Conservation (phyloP, 37 sponge, comb jelly and placozoan genomes). For the Halichondria panicea region DNA sequence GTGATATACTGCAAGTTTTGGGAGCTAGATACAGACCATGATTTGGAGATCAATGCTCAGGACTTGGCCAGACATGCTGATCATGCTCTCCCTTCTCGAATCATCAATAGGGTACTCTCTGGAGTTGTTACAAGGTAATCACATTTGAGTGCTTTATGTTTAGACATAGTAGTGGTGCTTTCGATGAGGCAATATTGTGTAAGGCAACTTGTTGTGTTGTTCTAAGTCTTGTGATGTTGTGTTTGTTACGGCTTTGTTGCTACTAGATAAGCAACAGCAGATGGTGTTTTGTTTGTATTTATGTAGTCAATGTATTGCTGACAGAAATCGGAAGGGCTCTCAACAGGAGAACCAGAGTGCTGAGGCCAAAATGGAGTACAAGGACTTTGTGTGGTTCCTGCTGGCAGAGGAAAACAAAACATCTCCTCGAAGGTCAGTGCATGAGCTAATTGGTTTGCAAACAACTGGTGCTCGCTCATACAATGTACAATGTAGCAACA, state of each 20-base stretch:
- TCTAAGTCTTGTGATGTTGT: background rate
- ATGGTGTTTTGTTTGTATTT: background rate
- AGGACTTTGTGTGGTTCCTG: constrained; percentile 96
- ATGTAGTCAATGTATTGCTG: background rate
- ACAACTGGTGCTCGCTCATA: too few species aligned
- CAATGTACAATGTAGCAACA: too few species aligned
- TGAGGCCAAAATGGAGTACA: constrained; percentile 75
- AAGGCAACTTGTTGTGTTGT: background rate
- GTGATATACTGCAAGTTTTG: constrained; percentile 99
- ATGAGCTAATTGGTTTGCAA: background rate
- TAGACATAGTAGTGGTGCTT: background rate
- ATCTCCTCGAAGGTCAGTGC: constrained; percentile 76
- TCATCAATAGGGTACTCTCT: constrained; percentile 73
- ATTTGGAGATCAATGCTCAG: constrained; percentile 75
- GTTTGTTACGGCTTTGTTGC: background rate
- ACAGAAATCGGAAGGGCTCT: background rate
- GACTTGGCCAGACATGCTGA: constrained; percentile 86
- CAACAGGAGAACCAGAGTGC: background rate
- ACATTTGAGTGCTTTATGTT: background rate
- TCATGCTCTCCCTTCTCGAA: constrained; percentile 64
- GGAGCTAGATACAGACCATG: constrained; percentile 98
- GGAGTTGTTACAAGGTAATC: constrained; percentile 74
- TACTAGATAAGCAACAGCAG: background rate
- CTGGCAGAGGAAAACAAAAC: constrained; percentile 98
- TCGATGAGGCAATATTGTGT: background rate